Evolutionary conservation across 2,888 invertebrate species (phyloP).

Genomic region (Scaptomyza polygonia): DNA sequence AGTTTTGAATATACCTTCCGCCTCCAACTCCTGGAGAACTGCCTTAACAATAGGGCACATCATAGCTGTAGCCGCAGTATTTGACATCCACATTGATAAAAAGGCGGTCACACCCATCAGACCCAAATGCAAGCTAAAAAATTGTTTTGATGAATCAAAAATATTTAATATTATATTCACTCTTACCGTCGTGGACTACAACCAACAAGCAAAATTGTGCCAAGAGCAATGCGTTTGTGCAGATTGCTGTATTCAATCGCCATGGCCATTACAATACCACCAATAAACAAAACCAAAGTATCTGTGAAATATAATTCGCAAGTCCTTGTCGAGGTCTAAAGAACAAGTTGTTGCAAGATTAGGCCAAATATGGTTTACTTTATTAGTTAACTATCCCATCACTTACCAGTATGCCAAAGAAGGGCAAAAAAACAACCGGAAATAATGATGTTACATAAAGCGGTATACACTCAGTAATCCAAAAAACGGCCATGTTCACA

Average conservation of each 20-base stretch:
- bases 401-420: slow-evolving; percentile 89
- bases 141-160: not conserved
- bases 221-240: slow-evolving; percentile 92
- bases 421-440: slow-evolving; percentile 91
- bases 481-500: slow-evolving; percentile 90
- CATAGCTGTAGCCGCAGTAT: slow-evolving; percentile 95
- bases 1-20: slow-evolving; percentile 54
- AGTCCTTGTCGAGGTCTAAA: slow-evolving; percentile 84
- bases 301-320: slow-evolving; percentile 90
- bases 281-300: slow-evolving; percentile 93
- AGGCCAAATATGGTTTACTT: not conserved
- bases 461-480: slow-evolving; percentile 92
- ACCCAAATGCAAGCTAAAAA: slow-evolving; percentile 86
- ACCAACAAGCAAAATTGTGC: slow-evolving; percentile 90
- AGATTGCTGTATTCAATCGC: slow-evolving; percentile 94
- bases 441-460: slow-evolving; percentile 91
- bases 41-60: slow-evolving; percentile 89
- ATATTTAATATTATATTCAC: not conserved
- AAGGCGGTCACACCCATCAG: slow-evolving; percentile 92
- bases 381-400: not conserved
- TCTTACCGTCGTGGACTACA: slow-evolving; percentile 88
- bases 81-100: slow-evolving; percentile 97
- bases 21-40: slow-evolving; percentile 66
- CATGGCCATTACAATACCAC: slow-evolving; percentile 94
- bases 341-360: not conserved